Evolutionary conservation across 2,113 vertebrate species (phyloP).

Genomic region (Sylvicapra grimmia): DNA sequence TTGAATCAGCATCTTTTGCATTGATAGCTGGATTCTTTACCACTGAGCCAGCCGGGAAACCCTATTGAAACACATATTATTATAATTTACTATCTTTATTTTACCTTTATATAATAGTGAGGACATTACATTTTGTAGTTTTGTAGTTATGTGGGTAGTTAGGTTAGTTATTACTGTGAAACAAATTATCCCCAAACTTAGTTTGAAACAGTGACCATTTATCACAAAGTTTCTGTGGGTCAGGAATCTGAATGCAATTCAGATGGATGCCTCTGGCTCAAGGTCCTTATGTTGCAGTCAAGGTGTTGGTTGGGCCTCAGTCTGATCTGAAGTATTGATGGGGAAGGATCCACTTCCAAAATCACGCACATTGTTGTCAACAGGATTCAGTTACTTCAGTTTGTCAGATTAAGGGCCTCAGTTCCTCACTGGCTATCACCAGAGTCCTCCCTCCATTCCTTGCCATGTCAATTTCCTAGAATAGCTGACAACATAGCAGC

Average conservation of each 20-base stretch:
- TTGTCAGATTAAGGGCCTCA: background rate
- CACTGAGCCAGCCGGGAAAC: background rate
- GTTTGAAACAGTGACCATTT: background rate
- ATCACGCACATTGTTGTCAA: background rate
- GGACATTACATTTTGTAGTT: background rate
- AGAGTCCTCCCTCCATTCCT: background rate
- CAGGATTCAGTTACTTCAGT: background rate
- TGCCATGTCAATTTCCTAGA: background rate
- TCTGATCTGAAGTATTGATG: background rate
- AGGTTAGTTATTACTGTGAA: background rate
- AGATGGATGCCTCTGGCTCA: background rate
- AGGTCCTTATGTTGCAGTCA: background rate
- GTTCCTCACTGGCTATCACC: background rate
- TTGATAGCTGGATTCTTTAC: background rate
- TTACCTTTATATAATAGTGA: background rate
- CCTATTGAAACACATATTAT: background rate
- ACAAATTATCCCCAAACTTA: background rate
- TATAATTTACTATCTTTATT: background rate
- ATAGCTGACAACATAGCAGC: background rate
- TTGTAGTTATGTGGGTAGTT: background rate
- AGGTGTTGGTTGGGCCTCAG: background rate
- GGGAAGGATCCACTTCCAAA: background rate
- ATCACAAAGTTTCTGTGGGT: background rate
- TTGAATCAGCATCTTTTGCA: background rate
- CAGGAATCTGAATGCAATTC: background rate